Evolutionary conservation across 2,113 vertebrate species (phyloP).

Genomic region (Lophius piscatorius): DNA sequence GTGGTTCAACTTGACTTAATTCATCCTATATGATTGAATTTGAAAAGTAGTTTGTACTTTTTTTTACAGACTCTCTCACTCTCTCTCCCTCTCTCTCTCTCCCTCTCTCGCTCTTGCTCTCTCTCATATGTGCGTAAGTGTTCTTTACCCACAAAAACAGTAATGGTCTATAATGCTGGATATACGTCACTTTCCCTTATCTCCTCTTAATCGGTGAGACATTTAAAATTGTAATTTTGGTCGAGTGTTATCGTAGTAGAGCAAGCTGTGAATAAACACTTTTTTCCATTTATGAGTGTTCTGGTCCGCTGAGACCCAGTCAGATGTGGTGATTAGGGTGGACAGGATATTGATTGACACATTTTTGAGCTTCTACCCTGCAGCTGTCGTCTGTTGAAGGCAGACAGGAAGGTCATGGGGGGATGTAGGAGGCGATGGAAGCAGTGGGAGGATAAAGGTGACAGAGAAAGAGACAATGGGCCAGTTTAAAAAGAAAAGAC

Average conservation of each 20-base stretch:
- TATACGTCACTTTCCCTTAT: constrained; percentile 14
- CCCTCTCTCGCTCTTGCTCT: too few relatives aligned
- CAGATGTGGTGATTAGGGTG: constrained; percentile 43
- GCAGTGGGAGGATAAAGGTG: constrained; percentile 2
- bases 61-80: too few relatives aligned
- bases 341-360: constrained; percentile 68
- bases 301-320: constrained; percentile 40
- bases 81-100: too few relatives aligned
- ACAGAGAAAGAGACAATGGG: neutral
- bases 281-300: constrained; percentile 27
- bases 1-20: constrained; percentile 14
- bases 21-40: constrained; percentile 8
- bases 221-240: constrained; percentile 31
- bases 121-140: neutral
- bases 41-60: constrained; percentile 20
- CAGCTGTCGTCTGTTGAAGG: constrained; percentile 61
- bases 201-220: constrained; percentile 24
- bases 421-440: neutral
- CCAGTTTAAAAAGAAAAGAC: constrained; percentile 1
- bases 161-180: constrained; percentile 1
- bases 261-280: constrained; percentile 17
- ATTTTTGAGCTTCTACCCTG: constrained; percentile 47
- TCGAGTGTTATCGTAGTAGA: constrained; percentile 13
- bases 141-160: neutral
- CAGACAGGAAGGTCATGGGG: constrained; percentile 18